Evolutionary conservation across 2,888 invertebrate species (phyloP).

Genomic region (Metopia argyrocephala): DNA sequence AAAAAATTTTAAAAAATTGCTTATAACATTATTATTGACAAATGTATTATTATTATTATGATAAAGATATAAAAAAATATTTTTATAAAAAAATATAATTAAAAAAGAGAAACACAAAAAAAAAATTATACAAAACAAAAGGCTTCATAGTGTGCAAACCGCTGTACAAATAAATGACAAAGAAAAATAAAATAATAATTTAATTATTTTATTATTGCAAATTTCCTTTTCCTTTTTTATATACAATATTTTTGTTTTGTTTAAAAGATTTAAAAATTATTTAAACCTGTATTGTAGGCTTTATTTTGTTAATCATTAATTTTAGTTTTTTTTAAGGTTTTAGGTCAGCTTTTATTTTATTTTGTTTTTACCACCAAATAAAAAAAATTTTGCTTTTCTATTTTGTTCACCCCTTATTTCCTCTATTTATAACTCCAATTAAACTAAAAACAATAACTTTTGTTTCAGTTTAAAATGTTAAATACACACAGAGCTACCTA

Average conservation of each 20-base stretch:
- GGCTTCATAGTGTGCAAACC: not conserved
- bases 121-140: not conserved
- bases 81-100: not conserved
- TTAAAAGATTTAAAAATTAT: no score
- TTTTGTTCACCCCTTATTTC: no score
- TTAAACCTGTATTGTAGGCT: no score
- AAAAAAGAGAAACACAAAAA: not conserved
- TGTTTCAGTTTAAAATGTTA: not conserved
- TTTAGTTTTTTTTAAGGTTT: no score
- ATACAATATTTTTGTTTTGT: not conserved
- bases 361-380: no score
- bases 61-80: not conserved
- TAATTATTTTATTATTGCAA: not conserved
- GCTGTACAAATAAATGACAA: not conserved
- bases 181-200: not conserved
- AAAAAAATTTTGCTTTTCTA: no score
- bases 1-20: no score
- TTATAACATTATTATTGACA: no score
- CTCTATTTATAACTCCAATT: no score
- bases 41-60: not conserved
- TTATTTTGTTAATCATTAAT: no score
- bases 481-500: no score
- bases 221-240: not conserved
- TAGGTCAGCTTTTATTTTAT: no score
- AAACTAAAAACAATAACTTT: slow-evolving; percentile 1